phyloP scores from a whole-genome alignment of 35 echinoderm and acorn worm genomes.

The Hemicentrotus pulcherrimus region DNA sequence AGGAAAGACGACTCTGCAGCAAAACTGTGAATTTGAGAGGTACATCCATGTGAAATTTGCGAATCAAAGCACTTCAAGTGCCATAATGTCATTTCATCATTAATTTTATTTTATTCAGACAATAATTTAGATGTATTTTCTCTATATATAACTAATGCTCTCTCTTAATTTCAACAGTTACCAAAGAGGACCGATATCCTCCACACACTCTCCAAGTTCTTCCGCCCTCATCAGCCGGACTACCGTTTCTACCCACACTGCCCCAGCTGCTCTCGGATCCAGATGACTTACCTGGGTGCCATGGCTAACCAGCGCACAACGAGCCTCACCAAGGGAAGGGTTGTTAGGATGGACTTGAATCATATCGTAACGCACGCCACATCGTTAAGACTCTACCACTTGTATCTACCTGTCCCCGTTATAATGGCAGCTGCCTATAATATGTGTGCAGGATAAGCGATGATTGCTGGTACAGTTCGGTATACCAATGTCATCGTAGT shows the following conservation, averaged over 20 bases:
- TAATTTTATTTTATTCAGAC: no score
- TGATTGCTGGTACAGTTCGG: no score
- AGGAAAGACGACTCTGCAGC: no score
- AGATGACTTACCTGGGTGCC: constrained; percentile 59
- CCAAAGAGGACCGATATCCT: neutral
- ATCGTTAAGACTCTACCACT: constrained; percentile 74
- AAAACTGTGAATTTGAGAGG: no score
- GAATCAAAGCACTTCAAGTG: no score
- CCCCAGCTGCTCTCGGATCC: constrained; percentile 62
- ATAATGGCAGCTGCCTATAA: constrained; percentile 37
- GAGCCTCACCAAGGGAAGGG: neutral
- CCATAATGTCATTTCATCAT: no score
- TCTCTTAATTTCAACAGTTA: neutral
- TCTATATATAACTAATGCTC: neutral
- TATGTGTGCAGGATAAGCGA: neutral
- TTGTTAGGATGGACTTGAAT: constrained; percentile 25
- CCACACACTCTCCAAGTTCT: neutral
- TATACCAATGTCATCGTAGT: no score
- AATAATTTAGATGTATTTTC: no score
- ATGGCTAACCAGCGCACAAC: constrained; percentile 24
- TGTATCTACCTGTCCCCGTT: constrained; percentile 75
- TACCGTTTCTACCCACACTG: constrained; percentile 90
- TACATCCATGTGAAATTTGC: no score
- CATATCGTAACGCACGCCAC: constrained; percentile 75
- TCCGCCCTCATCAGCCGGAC: constrained; percentile 26